Base-by-base conservation (phyloP, 2,797 vertebrate genomes). In the Aeoliscus strigatus region DNA sequence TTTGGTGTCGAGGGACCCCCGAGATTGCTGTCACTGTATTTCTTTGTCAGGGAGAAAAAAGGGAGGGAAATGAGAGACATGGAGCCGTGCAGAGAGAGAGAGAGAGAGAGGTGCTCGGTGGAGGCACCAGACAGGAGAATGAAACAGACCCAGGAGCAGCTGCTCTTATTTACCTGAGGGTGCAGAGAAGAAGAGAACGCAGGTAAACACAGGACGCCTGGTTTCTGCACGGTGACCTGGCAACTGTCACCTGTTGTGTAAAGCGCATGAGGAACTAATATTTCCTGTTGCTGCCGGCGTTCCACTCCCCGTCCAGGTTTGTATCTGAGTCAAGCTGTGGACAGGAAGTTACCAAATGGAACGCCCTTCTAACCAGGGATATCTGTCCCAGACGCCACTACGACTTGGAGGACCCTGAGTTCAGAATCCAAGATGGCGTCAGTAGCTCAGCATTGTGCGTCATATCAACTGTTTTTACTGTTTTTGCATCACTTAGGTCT, bases 21-120 rank as follows among this genome's bases (percentile, higher is more conserved):
- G 15, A 80, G 82, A 86, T 86, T 79, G 76, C 80, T 87, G 87
- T 85, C 83, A 82, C 66, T 80, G 79, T 83, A 79, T 85, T 80
- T 85, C 73, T 85, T 81, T 86, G 85, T 87, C 82, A 77, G 47
- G 36, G 36, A 77, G 60, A 71, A 75, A 52, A 74, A 60, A 60
- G 37, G 55, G 64, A 65, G 63, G 34, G 55, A 66, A 61, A 71
- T 57, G 24, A 39, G 63, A 60, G 67, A 63, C 39, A 2, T 9
- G 37, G 49, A 45, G 60, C 68, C 52, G 57, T 69, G 48, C 41
- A 32, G 50, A 73, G 45, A 52, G 17, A 52, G 17, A 39, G 30
- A 24, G 12, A 58, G 34, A 43, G 21, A 60, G 41, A 34, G 16
- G 39, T 46, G 7, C 13, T 28, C 30, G 32, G 39, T 57, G 36